Base-by-base conservation (phyloP, 2,888 invertebrate species). In the Sinohyriopsis cumingii region DNA sequence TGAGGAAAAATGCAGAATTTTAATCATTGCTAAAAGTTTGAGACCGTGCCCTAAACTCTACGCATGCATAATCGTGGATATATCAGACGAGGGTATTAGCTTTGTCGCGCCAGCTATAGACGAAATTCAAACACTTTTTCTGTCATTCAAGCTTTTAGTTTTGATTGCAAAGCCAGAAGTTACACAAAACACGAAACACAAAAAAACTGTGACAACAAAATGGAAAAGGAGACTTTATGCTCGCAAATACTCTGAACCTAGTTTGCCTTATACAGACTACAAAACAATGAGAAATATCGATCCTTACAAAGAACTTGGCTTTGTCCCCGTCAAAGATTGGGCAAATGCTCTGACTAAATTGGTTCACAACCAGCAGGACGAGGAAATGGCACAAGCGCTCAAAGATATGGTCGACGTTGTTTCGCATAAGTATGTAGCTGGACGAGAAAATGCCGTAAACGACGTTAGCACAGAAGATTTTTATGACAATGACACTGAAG, bases 141-240 rank as follows among this genome's bases (percentile, higher is more conserved):
- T 81, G 12, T 59, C 69, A 33, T 78, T 79, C 69, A 78, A 73
- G 55, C 59, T 75, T 28, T 64, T 80, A 28, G 71, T 72, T 54
- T 59, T 65, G n/a, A 54, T 28, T 6, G 33, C 22, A 22, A 63
- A 64, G 28, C 68, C 68, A 54, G 63, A 45, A 5, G 56, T 77
- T 1, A 59, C 54, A 53, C 60, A 63, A 54, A 74, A 76, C 53
- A 65, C 62, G 3, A 62, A 60, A 12, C 63, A 57, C 25, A 28
- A 64, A 15, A 15, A 4, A 53, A 22, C 4, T 3, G 68, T 68
- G 20, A 68, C 55, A 54, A 53, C 55, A 3, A 28, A n/a, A 18
- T 68, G 68, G 68, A 63, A 45, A 22, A 68, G 56, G n/a, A 5
- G 68, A 54, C 20, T 68, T 19, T 68, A 63, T 59, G 64, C 56